Conservation (phyloP, 2,113 vertebrate genomes). For the Oncorhynchus keta region DNA sequence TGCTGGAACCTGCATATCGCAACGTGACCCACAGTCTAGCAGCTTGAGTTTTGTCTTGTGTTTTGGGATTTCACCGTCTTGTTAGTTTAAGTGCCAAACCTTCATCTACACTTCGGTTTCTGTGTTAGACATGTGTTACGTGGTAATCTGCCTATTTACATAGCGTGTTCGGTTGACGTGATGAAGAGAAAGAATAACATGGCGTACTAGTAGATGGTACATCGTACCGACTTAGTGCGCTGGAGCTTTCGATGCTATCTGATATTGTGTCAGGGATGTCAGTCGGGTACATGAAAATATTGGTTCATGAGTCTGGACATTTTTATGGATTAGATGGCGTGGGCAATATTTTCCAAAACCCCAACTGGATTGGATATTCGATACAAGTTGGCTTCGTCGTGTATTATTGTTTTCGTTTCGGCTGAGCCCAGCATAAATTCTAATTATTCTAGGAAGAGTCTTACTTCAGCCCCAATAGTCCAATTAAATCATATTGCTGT, state of each 20-base stretch:
- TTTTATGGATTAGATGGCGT: conserved; percentile 22
- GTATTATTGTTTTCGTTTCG: conserved; percentile 4
- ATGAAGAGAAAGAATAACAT: too few species aligned
- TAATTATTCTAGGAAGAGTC: too few species aligned
- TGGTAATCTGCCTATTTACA: conserved; percentile 26
- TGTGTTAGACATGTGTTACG: conserved; percentile 21
- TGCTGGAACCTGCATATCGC: conserved; percentile 24
- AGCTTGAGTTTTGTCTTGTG: conserved; percentile 18
- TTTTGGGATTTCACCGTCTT: conserved; percentile 29
- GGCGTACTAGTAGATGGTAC: neutral
- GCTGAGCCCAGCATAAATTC: neutral
- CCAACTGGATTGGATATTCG: conserved; percentile 1
- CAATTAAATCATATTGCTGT: neutral
- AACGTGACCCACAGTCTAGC: conserved; percentile 13
- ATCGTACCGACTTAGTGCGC: neutral
- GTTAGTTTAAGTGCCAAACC: conserved; percentile 38
- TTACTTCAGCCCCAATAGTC: conserved; percentile 80
- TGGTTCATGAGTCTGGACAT: conserved; percentile 32
- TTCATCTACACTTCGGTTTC: conserved; percentile 14
- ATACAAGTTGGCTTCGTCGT: conserved; percentile 6
- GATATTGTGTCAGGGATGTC: conserved; percentile 35
- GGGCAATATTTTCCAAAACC: conserved; percentile 18
- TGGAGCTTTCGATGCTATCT: conserved; percentile 14
- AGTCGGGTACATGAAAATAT: conserved; percentile 43
- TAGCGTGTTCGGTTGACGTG: neutral